Conservation (phyloP, 1,140 invertebrate genomes). For the Brachionus paranguensis region DNA sequence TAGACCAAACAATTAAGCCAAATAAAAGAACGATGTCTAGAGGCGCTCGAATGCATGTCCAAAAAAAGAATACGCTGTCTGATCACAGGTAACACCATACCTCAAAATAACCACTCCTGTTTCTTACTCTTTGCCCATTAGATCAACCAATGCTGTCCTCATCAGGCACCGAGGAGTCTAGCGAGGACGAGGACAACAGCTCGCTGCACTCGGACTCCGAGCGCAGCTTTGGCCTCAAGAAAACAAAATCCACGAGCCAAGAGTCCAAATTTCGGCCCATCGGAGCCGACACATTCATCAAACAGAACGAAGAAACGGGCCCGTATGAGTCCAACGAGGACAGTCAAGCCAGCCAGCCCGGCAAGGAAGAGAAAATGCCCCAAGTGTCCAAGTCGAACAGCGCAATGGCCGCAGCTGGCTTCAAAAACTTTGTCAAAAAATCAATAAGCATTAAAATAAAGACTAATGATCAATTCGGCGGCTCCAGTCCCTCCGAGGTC, state of each 20-base stretch:
- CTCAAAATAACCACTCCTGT: background rate
- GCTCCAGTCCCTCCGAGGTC: background rate
- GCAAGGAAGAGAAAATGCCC: background rate
- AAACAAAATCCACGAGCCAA: background rate
- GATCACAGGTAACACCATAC: constrained; percentile 45
- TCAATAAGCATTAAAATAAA: constrained; percentile 39
- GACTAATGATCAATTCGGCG: background rate
- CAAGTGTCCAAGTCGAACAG: background rate
- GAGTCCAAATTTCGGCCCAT: background rate
- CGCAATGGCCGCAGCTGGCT: constrained; percentile 16
- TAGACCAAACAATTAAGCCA: constrained; percentile 48
- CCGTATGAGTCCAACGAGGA: background rate
- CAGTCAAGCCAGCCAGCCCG: background rate
- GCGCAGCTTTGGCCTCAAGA: background rate
- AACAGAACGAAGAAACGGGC: background rate
- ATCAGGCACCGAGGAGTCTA: constrained; percentile 33
- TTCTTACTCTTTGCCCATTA: background rate
- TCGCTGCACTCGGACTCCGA: background rate
- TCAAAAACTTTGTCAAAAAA: constrained; percentile 40
- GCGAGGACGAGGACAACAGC: constrained; percentile 1
- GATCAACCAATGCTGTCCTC: constrained; percentile 40
- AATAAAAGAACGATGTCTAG: constrained; percentile 49
- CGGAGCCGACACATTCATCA: background rate
- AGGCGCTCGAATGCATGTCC: constrained; percentile 55
- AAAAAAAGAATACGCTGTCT: constrained; percentile 52